Conservation (phyloP, 1,140 invertebrate genomes). For the Idris sp. region DNA sequence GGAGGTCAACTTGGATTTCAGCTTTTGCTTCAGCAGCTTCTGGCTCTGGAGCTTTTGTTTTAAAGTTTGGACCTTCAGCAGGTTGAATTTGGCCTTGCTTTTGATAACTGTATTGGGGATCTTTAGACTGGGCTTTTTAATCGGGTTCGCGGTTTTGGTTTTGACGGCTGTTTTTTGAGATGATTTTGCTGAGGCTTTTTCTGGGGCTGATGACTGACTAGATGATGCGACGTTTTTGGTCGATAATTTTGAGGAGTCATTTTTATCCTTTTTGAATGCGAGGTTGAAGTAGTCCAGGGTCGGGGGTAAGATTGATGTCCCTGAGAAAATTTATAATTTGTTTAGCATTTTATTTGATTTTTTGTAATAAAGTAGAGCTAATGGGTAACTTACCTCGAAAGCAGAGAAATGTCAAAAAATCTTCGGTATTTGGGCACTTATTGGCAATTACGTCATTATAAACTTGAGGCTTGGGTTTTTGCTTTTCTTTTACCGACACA, state of each 20-base stretch:
- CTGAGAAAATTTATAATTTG: conserved; percentile 69
- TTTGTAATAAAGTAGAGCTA: no score
- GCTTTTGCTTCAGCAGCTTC: conserved; percentile 79
- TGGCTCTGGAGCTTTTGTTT: conserved; percentile 84
- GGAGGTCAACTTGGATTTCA: conserved; percentile 72
- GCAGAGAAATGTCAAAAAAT: conserved; percentile 93
- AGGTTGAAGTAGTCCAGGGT: conserved; percentile 87
- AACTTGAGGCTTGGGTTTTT: conserved; percentile 76
- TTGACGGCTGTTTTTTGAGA: conserved; percentile 55
- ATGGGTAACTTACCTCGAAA: conserved; percentile 90
- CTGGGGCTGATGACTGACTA: conserved; percentile 42
- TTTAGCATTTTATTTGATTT: no score
- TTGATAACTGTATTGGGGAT: conserved; percentile 41
- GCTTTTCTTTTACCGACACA: conserved; percentile 82
- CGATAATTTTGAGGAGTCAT: conserved; percentile 60
- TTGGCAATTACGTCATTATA: conserved; percentile 81
- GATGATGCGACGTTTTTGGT: conserved; percentile 53
- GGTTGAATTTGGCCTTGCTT: conserved; percentile 69
- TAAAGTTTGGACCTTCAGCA: conserved; percentile 80
- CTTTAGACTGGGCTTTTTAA: conserved; percentile 63
- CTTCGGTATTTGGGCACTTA: conserved; percentile 90
- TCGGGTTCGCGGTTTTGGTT: conserved; percentile 55
- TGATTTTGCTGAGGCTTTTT: conserved; percentile 38
- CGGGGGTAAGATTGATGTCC: conserved; percentile 85
- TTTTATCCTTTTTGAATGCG: conserved; percentile 72